Evolutionary conservation across 2,888 invertebrate genomes (phyloP).

Genomic region (Theristus sp.): DNA sequence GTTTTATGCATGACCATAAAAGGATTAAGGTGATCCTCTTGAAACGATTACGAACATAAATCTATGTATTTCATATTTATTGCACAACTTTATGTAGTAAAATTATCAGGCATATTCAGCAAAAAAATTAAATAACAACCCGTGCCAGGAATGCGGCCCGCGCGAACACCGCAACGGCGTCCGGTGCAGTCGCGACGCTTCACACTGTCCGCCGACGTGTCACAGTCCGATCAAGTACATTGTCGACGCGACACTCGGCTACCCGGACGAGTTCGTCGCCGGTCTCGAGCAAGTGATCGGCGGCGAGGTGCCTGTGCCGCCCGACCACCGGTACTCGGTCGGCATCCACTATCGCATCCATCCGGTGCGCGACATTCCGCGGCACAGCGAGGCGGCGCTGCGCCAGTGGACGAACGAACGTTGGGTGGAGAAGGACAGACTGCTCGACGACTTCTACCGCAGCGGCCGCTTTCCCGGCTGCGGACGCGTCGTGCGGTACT

Average conservation of each 20-base stretch:
- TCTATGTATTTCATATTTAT: too few species aligned
- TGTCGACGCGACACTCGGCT: constrained; percentile 23
- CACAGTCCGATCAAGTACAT: constrained; percentile 20
- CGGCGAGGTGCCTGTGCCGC: background rate
- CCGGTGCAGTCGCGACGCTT: background rate
- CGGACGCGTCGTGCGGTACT: constrained; percentile 8
- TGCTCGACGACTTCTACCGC: constrained; percentile 19
- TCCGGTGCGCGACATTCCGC: background rate
- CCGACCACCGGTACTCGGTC: background rate
- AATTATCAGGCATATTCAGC: too few species aligned
- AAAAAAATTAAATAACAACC: too few species aligned
- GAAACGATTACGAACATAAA: too few species aligned
- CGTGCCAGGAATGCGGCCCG: background rate
- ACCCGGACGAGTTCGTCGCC: constrained; percentile 18
- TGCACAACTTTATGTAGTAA: too few species aligned
- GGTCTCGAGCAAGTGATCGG: constrained; percentile 8
- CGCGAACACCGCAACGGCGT: background rate
- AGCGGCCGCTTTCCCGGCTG: constrained; percentile 18
- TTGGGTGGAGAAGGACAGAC: constrained; percentile 53
- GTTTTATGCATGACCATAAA: too few species aligned
- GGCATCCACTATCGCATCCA: background rate
- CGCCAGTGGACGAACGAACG: constrained; percentile 68
- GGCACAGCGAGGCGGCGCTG: constrained; percentile 48
- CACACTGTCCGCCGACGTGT: background rate
- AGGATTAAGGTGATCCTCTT: too few species aligned